These are phyloP conservation scores for Apostichopus californicus DNA, from an alignment of 35 echinoderm and acorn worm species.

Conservation along the genomic window DNA sequence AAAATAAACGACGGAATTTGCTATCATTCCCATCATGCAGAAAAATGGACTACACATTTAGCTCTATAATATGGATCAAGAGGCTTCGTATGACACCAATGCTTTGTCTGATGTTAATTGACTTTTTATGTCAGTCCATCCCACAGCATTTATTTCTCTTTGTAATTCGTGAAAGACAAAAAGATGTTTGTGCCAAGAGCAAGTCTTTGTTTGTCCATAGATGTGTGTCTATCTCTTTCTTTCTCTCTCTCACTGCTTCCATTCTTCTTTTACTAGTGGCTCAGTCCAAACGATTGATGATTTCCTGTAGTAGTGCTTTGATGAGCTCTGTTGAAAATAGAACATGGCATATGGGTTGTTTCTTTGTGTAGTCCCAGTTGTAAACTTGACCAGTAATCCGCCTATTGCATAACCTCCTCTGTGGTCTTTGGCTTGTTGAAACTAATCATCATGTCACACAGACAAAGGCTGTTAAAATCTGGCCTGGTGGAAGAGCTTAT, in stretches of 20 bases:
- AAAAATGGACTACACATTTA: too few relatives aligned
- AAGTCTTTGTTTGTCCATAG: background rate
- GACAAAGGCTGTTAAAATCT: background rate
- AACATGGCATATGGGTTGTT: background rate
- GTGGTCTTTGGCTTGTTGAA: background rate
- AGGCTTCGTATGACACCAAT: too few relatives aligned
- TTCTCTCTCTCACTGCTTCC: background rate
- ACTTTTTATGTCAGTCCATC: too few relatives aligned
- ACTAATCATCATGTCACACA: background rate
- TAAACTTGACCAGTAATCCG: conserved; percentile 34
- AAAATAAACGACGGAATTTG: too few relatives aligned
- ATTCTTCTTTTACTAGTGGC: background rate
- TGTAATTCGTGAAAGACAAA: background rate
- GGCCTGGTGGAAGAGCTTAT: too few relatives aligned
- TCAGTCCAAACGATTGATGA: background rate
- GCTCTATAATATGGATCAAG: too few relatives aligned
- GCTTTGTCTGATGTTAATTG: too few relatives aligned
- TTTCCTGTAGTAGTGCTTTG: background rate
- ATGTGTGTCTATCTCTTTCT: background rate
- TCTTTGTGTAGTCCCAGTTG: background rate
- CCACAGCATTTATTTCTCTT: too few relatives aligned
- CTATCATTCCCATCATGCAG: too few relatives aligned
- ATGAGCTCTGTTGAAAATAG: background rate
- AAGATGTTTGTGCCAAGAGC: background rate
- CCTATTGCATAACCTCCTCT: conserved; percentile 40